These are phyloP conservation scores for Lepidurus arcticus DNA, from an alignment of 1,140 invertebrate genomes.

Conservation along the genomic window DNA sequence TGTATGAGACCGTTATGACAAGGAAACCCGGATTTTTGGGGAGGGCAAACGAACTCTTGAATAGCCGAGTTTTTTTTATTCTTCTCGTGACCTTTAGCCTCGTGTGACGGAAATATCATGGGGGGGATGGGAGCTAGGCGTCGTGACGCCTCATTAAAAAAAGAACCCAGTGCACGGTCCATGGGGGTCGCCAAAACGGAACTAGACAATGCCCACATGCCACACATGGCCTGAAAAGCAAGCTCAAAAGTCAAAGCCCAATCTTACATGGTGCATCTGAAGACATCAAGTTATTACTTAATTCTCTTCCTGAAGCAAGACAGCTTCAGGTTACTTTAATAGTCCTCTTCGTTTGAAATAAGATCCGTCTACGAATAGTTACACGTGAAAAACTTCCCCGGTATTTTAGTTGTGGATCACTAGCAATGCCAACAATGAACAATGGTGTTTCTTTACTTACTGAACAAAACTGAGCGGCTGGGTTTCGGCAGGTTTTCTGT, in stretches of 20 bases:
- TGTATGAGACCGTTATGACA: background rate
- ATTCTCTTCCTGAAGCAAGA: no score
- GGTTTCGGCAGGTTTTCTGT: background rate
- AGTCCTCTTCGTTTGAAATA: no score
- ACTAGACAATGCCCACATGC: background rate
- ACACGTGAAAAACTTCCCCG: no score
- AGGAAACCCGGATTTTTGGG: background rate
- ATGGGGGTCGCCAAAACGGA: background rate
- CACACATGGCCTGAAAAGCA: background rate
- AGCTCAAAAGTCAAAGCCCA: no score
- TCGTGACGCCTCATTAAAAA: conserved; percentile 21
- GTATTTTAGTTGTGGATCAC: no score
- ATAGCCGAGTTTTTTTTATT: background rate
- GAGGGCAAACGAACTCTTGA: background rate
- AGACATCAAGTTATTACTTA: no score
- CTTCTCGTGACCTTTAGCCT: background rate
- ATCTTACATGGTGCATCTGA: no score
- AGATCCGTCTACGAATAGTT: no score
- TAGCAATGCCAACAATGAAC: no score
- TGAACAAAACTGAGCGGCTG: no score
- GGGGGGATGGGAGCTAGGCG: background rate
- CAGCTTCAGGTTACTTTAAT: no score
- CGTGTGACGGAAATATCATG: conserved; percentile 8
- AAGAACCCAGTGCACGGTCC: background rate
- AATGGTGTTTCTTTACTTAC: no score